These are phyloP conservation scores for Gnatocerus cornutus DNA, from an alignment of 2,888 invertebrate species.

Conservation along the genomic window DNA sequence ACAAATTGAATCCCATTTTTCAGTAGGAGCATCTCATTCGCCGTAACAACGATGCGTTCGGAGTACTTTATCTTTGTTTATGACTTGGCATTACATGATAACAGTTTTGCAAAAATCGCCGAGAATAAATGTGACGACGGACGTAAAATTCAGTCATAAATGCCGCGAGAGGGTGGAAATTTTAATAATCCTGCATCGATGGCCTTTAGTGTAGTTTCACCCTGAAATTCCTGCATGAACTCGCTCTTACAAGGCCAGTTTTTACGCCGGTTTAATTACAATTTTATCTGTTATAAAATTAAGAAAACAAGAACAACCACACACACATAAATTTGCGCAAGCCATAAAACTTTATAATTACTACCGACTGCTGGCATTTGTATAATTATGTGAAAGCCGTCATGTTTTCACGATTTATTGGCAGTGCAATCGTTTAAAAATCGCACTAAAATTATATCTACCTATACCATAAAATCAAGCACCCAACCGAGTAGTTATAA, in stretches of 20 bases:
- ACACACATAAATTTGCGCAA: background rate
- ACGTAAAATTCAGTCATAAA: constrained; percentile 10
- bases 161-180: constrained; percentile 2
- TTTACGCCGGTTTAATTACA: no score
- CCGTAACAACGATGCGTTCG: constrained; percentile 45
- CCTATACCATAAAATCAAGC: background rate
- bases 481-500: constrained; percentile 24
- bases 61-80: constrained; percentile 54
- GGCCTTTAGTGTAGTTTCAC: constrained; percentile 8
- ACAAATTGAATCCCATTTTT: constrained; percentile 65
- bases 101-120: constrained; percentile 44
- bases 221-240: background rate
- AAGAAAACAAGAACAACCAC: constrained; percentile 1
- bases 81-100: constrained; percentile 48
- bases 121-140: constrained; percentile 9
- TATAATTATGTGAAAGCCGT: background rate
- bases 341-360: background rate
- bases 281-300: no score
- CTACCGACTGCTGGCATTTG: background rate
- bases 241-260: no score
- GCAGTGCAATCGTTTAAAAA: background rate
- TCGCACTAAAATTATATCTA: constrained; percentile 13
- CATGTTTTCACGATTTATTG: background rate
- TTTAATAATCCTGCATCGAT: constrained; percentile 24
- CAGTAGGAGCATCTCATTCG: constrained; percentile 55